A percentile compares a stretch with the other conserved stretches of the same genome.
These are phyloP conservation scores for Aphelocoma coerulescens DNA, from an alignment of 2,113 vertebrate species.

Conservation along the genomic window DNA sequence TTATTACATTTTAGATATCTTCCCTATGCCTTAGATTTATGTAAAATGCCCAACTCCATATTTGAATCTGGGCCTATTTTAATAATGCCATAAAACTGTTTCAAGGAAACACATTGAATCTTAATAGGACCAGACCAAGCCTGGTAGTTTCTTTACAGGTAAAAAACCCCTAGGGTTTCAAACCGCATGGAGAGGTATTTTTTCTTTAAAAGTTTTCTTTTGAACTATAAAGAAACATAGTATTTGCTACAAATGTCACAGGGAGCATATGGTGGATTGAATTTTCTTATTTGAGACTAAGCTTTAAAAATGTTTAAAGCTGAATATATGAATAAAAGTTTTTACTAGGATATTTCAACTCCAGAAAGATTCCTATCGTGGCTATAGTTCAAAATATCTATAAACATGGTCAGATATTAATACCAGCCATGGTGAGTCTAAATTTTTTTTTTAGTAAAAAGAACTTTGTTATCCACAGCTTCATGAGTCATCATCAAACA, in stretches of 20 bases:
- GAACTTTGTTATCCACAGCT: background rate
- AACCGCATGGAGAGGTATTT: background rate
- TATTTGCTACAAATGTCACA: background rate
- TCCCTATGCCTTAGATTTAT: background rate
- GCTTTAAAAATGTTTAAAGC: background rate
- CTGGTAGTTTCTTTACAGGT: background rate
- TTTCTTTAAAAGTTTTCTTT: background rate
- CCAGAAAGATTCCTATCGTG: background rate
- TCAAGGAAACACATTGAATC: background rate
- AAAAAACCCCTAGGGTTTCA: background rate
- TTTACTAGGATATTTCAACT: background rate
- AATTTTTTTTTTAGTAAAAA: background rate
- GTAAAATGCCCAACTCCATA: background rate
- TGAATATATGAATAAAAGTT: background rate
- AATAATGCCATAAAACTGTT: background rate
- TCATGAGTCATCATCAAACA: background rate
- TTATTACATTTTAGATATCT: background rate
- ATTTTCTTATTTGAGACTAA: background rate
- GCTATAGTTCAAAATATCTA: background rate
- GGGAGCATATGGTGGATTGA: background rate
- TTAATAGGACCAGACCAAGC: background rate
- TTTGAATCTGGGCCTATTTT: background rate
- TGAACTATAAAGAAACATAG: background rate
- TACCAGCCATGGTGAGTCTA: background rate
- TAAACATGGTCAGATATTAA: background rate